A percentile compares a stretch with the other conserved stretches of the same genome.
phyloP scores from a whole-genome alignment of 2,888 invertebrate species.

The Psylliodes chrysocephalus region DNA sequence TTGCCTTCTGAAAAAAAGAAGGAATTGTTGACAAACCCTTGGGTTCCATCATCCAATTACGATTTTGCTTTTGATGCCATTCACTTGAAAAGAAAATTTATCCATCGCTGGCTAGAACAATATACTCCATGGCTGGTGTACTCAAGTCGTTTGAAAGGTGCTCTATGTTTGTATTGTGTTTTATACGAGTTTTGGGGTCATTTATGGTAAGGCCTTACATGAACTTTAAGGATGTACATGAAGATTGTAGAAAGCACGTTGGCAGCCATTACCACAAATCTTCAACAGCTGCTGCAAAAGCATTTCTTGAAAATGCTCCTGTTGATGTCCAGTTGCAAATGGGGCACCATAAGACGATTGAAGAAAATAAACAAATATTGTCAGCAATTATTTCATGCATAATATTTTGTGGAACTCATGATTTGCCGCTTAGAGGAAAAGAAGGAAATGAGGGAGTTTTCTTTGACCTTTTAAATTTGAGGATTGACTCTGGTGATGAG shows the following conservation, averaged over 20 bases:
- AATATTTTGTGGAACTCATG: constrained; percentile 6
- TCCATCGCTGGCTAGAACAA: constrained; percentile 17
- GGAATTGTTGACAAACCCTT: constrained; percentile 8
- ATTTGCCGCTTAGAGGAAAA: constrained; percentile 34
- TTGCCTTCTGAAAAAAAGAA: constrained; percentile 14
- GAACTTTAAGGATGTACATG: constrained; percentile 22
- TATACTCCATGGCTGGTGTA: constrained; percentile 25
- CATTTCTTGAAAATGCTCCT: constrained; percentile 27
- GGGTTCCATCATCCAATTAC: constrained; percentile 13
- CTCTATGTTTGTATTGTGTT: constrained; percentile 23
- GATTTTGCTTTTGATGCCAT: constrained; percentile 22
- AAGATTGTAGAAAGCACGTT: constrained; percentile 18
- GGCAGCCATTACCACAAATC: constrained; percentile 19
- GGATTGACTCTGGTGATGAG: not conserved
- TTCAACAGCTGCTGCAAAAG: constrained; percentile 31
- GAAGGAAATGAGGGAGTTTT: constrained; percentile 26
- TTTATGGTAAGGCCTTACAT: constrained; percentile 20
- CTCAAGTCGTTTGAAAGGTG: constrained; percentile 18
- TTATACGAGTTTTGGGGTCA: constrained; percentile 24
- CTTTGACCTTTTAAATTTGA: constrained; percentile 25
- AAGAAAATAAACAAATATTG: constrained; percentile 35
- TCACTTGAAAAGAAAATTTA: constrained; percentile 25
- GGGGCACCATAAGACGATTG: constrained; percentile 26
- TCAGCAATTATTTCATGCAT: constrained; percentile 36
- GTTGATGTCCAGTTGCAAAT: constrained; percentile 30